phyloP scores from a whole-genome alignment of 2,113 vertebrate genomes.

The Budorcas taxicolor region DNA sequence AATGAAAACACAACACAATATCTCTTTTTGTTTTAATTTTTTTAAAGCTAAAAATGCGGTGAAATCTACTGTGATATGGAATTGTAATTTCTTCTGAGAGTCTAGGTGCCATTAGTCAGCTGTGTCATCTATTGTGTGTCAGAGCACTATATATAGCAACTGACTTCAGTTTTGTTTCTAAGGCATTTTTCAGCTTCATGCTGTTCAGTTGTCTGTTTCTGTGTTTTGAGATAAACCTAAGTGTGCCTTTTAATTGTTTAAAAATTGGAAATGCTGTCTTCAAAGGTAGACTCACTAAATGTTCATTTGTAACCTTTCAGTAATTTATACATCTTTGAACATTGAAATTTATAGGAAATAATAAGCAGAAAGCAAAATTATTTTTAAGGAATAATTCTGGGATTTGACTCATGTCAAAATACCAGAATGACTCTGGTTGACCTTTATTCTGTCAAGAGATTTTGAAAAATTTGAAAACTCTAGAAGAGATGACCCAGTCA shows the following conservation, averaged over 20 bases:
- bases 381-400: not conserved
- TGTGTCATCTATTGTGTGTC: not conserved
- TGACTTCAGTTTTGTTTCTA: not conserved
- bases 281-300: not conserved
- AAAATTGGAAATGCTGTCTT: not conserved
- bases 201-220: not conserved
- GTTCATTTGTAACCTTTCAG: not conserved
- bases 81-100: constrained; percentile 3
- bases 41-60: not conserved
- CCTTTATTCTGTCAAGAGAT: not conserved
- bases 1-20: not conserved
- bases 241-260: not conserved
- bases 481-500: not conserved
- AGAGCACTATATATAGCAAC: not conserved
- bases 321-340: not conserved
- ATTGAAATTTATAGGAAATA: not conserved
- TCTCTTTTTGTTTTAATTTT: not conserved
- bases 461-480: not conserved
- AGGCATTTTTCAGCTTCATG: not conserved
- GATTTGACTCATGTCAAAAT: not conserved
- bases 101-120: not conserved
- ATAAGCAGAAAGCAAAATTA: not conserved
- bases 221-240: not conserved
- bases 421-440: not conserved
- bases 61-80: not conserved